Evolutionary conservation across 2,113 vertebrate genomes (phyloP), one percentile per base, ranked within the genome.

Genomic region (Labrus mixtus): DNA sequence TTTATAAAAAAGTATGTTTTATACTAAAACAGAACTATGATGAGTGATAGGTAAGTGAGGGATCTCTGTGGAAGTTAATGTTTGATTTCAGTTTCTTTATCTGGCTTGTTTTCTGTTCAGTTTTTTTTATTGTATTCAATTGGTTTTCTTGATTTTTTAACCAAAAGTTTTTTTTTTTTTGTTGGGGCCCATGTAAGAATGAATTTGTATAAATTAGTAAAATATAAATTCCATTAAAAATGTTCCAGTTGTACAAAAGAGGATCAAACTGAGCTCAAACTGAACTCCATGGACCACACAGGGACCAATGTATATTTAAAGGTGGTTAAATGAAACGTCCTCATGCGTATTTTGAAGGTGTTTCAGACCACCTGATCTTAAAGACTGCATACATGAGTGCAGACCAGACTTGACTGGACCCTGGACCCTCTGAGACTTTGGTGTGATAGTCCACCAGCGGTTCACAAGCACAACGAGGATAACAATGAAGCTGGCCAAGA

Each of bases 1-100:
- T 96, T 97, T 94, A 95, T 96, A 96, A 96, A 89, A 33, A 92
- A 96, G 91, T 95, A 94, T 94, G 94, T 95, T 95, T 95, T 93
- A 94, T 95, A 95, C 93, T 96, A 91, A 94, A 95, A 93, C 92
- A 91, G 76, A 89, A 83, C 90, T 74, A 92, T 87, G 94, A 94
- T 79, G 90, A 62, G 89, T 95, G 93, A 87, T 94, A 93, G 94
- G 85, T 89, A 89, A 84, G 87, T 89, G 88, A 90, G 90, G 90
- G 89, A 95, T 92, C 88, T 9, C 11, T 90, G 91, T 94, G 93
- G 93, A 92, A 92, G 86, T 94, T 92, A 90, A 89, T 9, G 86
- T 95, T 90, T 89, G 57, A 56, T 78, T 93, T 93, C 50, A 73
- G 64, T 87, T 89, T 87, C 81, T 70, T 89, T 89, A 66, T 83